Evolutionary conservation across 2,113 vertebrate genomes (phyloP).

Genomic region (Notothenia rossii): DNA sequence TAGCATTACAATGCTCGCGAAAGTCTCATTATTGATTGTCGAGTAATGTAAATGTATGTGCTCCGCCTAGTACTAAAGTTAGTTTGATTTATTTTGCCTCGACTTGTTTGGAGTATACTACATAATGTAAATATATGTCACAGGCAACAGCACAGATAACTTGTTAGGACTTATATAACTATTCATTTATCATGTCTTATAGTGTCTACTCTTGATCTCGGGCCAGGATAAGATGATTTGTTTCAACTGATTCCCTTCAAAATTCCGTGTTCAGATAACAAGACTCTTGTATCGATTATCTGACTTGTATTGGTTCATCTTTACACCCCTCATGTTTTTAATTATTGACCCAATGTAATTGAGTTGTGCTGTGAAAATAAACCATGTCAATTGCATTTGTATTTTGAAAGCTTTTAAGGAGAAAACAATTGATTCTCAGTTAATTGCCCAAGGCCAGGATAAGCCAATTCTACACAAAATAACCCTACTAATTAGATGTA

Average conservation of each 20-base stretch:
- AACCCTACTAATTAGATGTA: too few species aligned
- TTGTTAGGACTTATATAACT: slow-evolving; percentile 4
- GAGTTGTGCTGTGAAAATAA: background rate
- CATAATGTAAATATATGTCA: background rate
- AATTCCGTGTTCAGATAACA: too few species aligned
- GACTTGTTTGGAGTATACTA: background rate
- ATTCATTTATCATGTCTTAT: slow-evolving; percentile 22
- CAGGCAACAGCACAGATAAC: slow-evolving; percentile 4
- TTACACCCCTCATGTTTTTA: background rate
- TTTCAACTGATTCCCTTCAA: slow-evolving; percentile 20
- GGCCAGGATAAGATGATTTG: slow-evolving; percentile 28
- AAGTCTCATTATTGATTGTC: slow-evolving; percentile 3
- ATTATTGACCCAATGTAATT: background rate
- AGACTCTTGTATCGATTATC: too few species aligned
- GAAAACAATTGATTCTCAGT: background rate
- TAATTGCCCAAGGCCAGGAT: background rate
- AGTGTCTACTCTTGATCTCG: slow-evolving; percentile 2
- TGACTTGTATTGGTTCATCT: too few species aligned
- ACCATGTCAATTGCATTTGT: background rate
- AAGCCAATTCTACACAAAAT: background rate
- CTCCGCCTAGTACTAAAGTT: background rate
- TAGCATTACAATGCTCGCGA: background rate
- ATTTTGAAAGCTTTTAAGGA: background rate
- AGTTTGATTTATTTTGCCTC: slow-evolving; percentile 4
- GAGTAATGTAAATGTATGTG: background rate